Conservation (phyloP, 2,113 vertebrate genomes). For the Bujurquina vittata region DNA sequence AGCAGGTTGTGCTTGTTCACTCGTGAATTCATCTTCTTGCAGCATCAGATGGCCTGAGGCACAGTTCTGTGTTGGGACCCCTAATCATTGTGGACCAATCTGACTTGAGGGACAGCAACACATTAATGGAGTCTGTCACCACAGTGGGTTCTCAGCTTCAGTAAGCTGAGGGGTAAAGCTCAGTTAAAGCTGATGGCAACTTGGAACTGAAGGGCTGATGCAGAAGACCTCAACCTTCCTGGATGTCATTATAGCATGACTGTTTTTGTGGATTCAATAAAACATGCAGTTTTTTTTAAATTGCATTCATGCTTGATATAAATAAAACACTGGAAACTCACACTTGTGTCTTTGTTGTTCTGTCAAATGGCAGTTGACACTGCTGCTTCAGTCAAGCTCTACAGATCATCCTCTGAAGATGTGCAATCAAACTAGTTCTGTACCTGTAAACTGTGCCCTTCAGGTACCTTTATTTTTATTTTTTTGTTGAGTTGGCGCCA, state of each 20-base stretch:
- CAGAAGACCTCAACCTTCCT: neutral
- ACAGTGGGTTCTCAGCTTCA: neutral
- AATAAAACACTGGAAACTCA: neutral
- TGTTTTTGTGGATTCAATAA: neutral
- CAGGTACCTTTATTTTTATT: fast-evolving
- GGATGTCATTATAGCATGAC: neutral
- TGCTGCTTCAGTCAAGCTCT: neutral
- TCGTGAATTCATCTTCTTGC: neutral
- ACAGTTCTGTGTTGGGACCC: slow-evolving; percentile 73
- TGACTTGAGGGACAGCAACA: neutral
- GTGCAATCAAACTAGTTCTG: neutral
- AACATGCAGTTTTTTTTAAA: neutral
- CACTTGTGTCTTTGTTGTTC: neutral
- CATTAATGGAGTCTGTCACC: neutral
- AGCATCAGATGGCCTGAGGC: slow-evolving; percentile 35
- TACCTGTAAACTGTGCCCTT: neutral
- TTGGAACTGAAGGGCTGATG: neutral
- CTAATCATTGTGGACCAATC: slow-evolving; percentile 55
- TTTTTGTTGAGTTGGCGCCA: no score
- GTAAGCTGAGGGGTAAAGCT: neutral
- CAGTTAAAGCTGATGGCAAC: fast-evolving
- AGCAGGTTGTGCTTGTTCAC: neutral
- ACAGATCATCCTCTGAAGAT: neutral
- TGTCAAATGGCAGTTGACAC: neutral
- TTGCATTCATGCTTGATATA: neutral